Conservation (phyloP, 1,140 invertebrate species). For the Drosophila parabipectinata region DNA sequence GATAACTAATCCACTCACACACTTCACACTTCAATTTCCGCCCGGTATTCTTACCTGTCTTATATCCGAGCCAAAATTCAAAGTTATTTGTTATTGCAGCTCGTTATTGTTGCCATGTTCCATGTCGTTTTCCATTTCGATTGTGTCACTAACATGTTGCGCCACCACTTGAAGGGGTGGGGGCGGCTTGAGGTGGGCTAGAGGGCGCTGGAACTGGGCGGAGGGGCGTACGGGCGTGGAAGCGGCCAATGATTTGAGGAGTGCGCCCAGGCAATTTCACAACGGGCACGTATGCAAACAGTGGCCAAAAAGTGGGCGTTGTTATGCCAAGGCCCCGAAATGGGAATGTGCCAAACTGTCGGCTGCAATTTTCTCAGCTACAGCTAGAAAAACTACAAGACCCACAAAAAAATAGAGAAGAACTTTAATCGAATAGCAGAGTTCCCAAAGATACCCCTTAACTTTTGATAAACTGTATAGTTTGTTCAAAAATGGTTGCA, state of each 20-base stretch:
- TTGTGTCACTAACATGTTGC: slow-evolving; percentile 78
- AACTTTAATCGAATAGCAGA: not conserved
- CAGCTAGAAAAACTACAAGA: slow-evolving; percentile 24
- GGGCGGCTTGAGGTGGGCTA: not conserved
- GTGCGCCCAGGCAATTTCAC: slow-evolving; percentile 75
- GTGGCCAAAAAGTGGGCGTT: slow-evolving; percentile 37
- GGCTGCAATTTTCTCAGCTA: slow-evolving; percentile 66
- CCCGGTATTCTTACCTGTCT: slow-evolving; percentile 42
- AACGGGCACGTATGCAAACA: slow-evolving; percentile 79
- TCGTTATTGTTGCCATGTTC: slow-evolving; percentile 64
- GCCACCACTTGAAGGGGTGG: slow-evolving; percentile 25
- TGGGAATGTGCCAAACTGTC: slow-evolving; percentile 62
- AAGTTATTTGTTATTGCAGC: slow-evolving; percentile 58
- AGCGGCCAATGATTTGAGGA: slow-evolving; percentile 69
- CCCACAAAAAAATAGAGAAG: slow-evolving; percentile 24
- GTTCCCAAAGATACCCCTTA: not conserved
- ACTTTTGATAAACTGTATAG: not conserved
- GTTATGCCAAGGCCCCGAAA: slow-evolving; percentile 10
- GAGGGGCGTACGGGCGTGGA: not conserved
- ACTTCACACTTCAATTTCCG: slow-evolving; percentile 78
- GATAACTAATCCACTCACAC: slow-evolving; percentile 56
- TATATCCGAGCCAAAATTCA: slow-evolving; percentile 46
- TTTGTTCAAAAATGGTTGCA: not conserved
- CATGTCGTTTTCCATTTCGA: slow-evolving; percentile 79
- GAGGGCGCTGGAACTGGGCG: not conserved